Evolutionary conservation across 64 coral and sea anemone species (phyloP), one percentile per base, ranked within the genome.

Genomic region (Orbicella faveolata): DNA sequence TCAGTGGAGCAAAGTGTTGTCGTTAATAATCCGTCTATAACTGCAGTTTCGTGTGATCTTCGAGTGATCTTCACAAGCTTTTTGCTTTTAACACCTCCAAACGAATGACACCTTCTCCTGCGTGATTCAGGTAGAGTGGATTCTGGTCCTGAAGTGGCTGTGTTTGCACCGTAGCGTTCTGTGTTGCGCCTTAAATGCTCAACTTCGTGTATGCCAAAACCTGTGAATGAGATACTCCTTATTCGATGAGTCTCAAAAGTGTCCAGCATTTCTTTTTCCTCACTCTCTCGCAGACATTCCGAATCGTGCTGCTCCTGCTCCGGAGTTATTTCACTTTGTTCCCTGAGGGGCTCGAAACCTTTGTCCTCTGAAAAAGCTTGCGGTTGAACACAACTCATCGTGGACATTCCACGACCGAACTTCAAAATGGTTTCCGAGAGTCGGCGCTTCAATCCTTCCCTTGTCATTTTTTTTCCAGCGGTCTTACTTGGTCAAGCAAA

Each of bases 1-100:
- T 81, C 79, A 0, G 79, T 81, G 7, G 79, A 81, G 25, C 79
- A 81, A 5, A 81, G 19, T 26, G 79, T 81, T 19, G 79, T 81
- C 0, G 79, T 81, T 26, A 81, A 19, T 25, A 81, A 81, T 0
- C 79, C 79, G 9, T 81, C 79, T 63, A 81, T 55, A 19, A 81
- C 54, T 63, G 54, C 14, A 23, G 79, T 81, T 81, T 81, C 79
- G 2, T 81, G 55, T 63, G 26, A 2, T 9, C 79, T 57, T 36
- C 33, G n/a, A 36, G 54, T 63, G 5, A 81, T 63, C 21, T 81
- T 26, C n/a, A 81, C 54, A 13, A 81, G 26, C 79, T 62, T 81
- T 57, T 63, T 63, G 54, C 36, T 81, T 34, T 81, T 81, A 36
- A 81, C 54, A 16, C 79, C 79, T 16, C n/a, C 54, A 62, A 63